phyloP scores from a whole-genome alignment of 2,888 invertebrate species.

The Dolichopus griseipennis region DNA sequence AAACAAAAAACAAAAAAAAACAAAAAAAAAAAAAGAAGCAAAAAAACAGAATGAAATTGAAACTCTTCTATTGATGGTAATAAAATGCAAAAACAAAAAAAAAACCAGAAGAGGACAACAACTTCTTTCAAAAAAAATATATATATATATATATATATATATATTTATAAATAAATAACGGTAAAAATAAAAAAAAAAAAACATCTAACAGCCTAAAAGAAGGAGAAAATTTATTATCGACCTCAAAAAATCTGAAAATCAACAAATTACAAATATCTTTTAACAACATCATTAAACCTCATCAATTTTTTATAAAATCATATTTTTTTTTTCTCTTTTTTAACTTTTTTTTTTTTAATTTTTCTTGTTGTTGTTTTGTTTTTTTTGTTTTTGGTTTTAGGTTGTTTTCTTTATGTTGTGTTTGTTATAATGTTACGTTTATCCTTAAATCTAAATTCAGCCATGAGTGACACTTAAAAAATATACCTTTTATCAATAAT shows the following conservation, averaged over 20 bases:
- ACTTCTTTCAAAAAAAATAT: not conserved
- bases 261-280: constrained; percentile 6
- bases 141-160: too few species aligned
- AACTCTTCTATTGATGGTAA: not conserved
- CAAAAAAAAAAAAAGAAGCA: too few species aligned
- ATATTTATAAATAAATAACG: not conserved
- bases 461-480: constrained; percentile 6
- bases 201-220: not conserved
- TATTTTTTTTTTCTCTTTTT: not conserved
- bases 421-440: not conserved
- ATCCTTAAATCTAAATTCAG: constrained; percentile 3
- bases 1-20: too few species aligned
- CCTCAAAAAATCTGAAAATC: not conserved
- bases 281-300: constrained; percentile 6
- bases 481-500: constrained; percentile 3
- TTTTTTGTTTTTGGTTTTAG: too few species aligned
- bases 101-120: not conserved
- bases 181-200: not conserved
- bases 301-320: not conserved
- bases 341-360: not conserved
- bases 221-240: not conserved
- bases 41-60: too few species aligned
- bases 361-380: too few species aligned
- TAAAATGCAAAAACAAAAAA: not conserved
- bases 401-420: too few species aligned